Percentiles rank a stretch among this genome's conserved stretches.
Conservation (phyloP, 2,888 invertebrate species). For the Camptogramma bilineatum region DNA sequence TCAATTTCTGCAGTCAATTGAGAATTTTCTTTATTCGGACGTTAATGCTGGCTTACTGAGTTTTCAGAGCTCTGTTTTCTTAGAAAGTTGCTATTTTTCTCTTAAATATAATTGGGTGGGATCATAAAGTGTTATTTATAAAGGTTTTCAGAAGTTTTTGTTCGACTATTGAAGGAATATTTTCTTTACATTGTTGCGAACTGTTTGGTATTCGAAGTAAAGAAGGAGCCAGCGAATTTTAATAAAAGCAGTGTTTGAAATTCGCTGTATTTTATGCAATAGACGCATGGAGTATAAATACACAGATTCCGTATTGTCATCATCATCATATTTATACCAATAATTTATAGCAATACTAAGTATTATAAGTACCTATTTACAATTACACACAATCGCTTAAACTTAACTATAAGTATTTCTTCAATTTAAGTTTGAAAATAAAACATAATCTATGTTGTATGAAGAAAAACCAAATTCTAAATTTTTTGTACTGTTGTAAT, state of each 20-base stretch:
- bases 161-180: conserved; percentile 11
- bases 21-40: conserved; percentile 47
- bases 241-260: background rate
- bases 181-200: conserved; percentile 12
- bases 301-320: background rate
- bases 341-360: background rate
- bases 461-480: too few species aligned
- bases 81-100: conserved; percentile 24
- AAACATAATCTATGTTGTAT: too few species aligned
- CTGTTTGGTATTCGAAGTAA: conserved; percentile 2
- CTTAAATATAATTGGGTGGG: conserved; percentile 29
- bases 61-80: conserved; percentile 29
- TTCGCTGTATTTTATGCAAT: background rate
- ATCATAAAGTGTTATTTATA: conserved; percentile 30
- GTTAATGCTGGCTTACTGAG: conserved; percentile 26
- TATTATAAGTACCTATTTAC: too few species aligned
- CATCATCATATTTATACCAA: background rate
- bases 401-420: too few species aligned
- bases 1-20: conserved; percentile 57
- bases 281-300: background rate
- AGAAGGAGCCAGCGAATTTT: background rate
- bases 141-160: conserved; percentile 19
- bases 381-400: too few species aligned
- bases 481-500: too few species aligned
- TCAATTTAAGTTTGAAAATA: too few species aligned